A percentile compares a stretch with the other conserved stretches of the same genome.
These are phyloP conservation scores for Heliconius aoede DNA, from an alignment of 2,888 invertebrate genomes.

Conservation along the genomic window DNA sequence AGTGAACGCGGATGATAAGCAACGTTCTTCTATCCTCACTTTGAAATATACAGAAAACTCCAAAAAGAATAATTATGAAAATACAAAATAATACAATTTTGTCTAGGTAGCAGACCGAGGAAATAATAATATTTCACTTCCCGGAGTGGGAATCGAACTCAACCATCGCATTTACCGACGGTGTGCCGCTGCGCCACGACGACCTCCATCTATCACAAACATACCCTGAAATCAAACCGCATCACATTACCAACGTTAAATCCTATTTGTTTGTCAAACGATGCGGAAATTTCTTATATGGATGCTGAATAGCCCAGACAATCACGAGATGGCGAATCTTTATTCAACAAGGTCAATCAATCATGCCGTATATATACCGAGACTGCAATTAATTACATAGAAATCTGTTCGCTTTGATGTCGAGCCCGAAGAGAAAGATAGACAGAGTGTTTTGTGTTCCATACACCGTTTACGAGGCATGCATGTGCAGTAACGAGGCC, in stretches of 20 bases:
- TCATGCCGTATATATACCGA: constrained; percentile 29
- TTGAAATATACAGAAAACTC: too few species aligned
- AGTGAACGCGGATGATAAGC: too few species aligned
- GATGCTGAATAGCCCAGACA: constrained; percentile 36
- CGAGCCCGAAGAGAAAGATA: constrained; percentile 5
- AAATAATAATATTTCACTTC: too few species aligned
- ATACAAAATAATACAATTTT: too few species aligned
- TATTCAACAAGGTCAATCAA: constrained; percentile 40
- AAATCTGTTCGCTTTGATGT: constrained; percentile 7
- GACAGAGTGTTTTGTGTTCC: not conserved
- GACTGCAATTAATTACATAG: constrained; percentile 28
- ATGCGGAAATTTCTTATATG: constrained; percentile 41
- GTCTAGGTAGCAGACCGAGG: too few species aligned
- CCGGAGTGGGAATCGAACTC: not conserved
- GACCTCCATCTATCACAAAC: not conserved
- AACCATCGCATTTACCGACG: not conserved
- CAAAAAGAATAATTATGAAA: too few species aligned
- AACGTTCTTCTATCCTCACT: too few species aligned
- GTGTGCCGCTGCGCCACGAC: too few species aligned
- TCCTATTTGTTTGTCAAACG: constrained; percentile 17
- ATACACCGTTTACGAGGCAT: not conserved
- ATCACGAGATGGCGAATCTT: constrained; percentile 33
- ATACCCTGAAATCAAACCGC: not conserved
- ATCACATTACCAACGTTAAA: not conserved
- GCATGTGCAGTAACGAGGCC: not conserved